phyloP scores from a whole-genome alignment of 1,140 invertebrate genomes.

The Oryctes rhinoceros region DNA sequence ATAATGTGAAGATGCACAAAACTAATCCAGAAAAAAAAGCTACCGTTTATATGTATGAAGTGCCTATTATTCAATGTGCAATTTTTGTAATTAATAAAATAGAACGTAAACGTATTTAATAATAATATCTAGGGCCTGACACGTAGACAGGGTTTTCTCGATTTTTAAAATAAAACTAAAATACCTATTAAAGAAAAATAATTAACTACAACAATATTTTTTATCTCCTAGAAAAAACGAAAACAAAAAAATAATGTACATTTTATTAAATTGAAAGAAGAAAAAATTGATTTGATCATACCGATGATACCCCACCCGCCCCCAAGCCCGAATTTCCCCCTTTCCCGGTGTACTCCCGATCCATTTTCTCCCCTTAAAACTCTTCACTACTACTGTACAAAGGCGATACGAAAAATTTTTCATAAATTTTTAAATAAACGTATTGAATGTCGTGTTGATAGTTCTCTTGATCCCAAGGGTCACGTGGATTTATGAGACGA shows the following conservation, averaged over 20 bases:
- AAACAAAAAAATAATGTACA: constrained; percentile 9
- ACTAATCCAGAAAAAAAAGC: constrained; percentile 46
- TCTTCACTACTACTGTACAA: not conserved
- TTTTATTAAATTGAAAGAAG: not conserved
- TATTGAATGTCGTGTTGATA: constrained; percentile 11
- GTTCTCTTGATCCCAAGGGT: constrained; percentile 33
- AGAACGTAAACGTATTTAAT: constrained; percentile 30
- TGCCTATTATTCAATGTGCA: constrained; percentile 58
- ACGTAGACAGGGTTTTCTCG: constrained; percentile 56
- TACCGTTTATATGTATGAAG: constrained; percentile 49
- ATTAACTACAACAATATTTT: constrained; percentile 36
- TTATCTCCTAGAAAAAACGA: not conserved
- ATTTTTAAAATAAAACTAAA: constrained; percentile 7
- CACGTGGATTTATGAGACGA: constrained; percentile 20
- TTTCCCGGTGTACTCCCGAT: no score
- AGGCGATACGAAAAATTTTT: not conserved
- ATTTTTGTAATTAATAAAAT: constrained; percentile 47
- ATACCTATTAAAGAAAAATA: constrained; percentile 41
- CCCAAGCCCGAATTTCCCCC: no score
- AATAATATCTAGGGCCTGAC: constrained; percentile 56
- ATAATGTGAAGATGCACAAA: constrained; percentile 15
- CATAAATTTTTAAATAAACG: not conserved
- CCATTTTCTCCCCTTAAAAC: no score
- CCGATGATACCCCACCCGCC: no score
- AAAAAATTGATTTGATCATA: not conserved